A percentile compares a stretch with the other conserved stretches of the same genome.
Conservation (phyloP, 2,113 vertebrate genomes). For the Rhynchomys soricoides region DNA sequence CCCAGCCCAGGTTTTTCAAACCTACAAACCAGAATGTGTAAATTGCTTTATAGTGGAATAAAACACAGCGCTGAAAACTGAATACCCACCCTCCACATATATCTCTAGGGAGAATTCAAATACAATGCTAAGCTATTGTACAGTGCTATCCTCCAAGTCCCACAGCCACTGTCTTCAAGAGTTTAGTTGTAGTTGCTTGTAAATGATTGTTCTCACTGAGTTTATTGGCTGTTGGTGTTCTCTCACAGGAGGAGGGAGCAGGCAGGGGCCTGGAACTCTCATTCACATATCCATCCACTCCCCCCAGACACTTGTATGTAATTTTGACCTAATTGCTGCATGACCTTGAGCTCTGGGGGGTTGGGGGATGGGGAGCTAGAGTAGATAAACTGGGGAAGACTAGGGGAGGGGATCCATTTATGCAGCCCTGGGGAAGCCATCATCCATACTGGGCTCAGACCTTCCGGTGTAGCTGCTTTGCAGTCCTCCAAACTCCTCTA, state of each 20-base stretch:
- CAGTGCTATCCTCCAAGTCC: too few relatives aligned
- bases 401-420: not conserved
- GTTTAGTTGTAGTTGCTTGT: not conserved
- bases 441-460: not conserved
- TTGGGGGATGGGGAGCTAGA: not conserved
- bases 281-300: not conserved
- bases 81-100: not conserved
- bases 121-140: not conserved
- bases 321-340: not conserved
- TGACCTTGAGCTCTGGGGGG: too few relatives aligned
- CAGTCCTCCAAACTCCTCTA: not conserved
- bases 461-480: not conserved
- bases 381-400: not conserved
- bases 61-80: not conserved
- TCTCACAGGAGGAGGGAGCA: not conserved
- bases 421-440: not conserved
- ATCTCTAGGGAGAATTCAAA: not conserved
- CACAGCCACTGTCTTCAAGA: not conserved
- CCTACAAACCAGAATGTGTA: not conserved
- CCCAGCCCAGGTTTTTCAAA: not conserved
- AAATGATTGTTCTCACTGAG: not conserved
- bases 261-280: not conserved
- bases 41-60: not conserved
- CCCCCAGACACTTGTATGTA: not conserved
- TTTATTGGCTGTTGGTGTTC: not conserved